Conservation (phyloP, 1,140 invertebrate genomes). For the Acromyrmex echinatior region DNA sequence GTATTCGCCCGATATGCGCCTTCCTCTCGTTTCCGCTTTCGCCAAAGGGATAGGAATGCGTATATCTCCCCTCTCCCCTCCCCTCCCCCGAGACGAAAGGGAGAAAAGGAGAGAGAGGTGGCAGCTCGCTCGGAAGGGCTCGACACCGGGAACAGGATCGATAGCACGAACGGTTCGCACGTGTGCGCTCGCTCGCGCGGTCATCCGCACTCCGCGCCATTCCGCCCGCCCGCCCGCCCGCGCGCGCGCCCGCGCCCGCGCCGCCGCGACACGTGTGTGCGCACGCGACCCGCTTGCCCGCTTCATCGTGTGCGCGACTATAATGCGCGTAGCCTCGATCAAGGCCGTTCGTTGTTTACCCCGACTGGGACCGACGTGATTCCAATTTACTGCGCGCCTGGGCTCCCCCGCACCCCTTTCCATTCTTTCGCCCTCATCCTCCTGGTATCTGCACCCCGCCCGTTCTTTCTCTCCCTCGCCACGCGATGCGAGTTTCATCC, state of each 20-base stretch:
- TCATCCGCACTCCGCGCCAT: too few species aligned
- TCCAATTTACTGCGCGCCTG: constrained; percentile 65
- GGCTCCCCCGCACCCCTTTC: background rate
- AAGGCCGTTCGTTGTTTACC: constrained; percentile 74
- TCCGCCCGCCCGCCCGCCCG: too few species aligned
- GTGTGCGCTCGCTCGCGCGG: constrained; percentile 3
- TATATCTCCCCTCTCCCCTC: background rate
- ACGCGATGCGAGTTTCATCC: background rate
- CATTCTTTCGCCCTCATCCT: background rate
- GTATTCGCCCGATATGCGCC: constrained; percentile 44
- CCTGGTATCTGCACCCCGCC: background rate
- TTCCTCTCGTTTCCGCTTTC: constrained; percentile 59
- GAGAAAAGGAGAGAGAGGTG: background rate
- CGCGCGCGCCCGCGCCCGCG: constrained; percentile 17
- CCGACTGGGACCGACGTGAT: constrained; percentile 68
- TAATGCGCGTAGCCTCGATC: constrained; percentile 69
- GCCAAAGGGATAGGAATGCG: constrained; percentile 59
- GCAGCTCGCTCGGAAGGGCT: constrained; percentile 40
- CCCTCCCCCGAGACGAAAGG: constrained; percentile 15
- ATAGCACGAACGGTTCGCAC: constrained; percentile 52
- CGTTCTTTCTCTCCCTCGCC: constrained; percentile 13
- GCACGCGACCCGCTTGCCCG: constrained; percentile 51
- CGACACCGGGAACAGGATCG: constrained; percentile 60
- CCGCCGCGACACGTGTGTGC: constrained; percentile 22
- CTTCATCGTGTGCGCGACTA: constrained; percentile 54